Percentiles rank a stretch among this genome's conserved stretches.
Conservation (phyloP, 2,113 vertebrate genomes). For the Manacus vitellinus region DNA sequence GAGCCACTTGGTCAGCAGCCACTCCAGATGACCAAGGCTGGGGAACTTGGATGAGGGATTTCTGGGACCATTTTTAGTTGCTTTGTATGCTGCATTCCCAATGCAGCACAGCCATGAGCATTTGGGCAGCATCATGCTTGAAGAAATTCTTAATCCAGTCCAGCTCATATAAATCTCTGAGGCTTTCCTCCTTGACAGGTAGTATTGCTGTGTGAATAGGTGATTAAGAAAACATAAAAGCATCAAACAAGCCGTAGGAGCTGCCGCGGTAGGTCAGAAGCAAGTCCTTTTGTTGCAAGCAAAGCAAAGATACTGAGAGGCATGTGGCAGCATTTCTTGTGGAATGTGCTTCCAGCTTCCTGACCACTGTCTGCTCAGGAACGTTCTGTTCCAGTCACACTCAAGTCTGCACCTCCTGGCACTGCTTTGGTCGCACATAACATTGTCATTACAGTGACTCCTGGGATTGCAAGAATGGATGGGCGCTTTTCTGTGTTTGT, state of each 20-base stretch:
- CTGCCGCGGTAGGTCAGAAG: not conserved
- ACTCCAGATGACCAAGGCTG: rapidly evolving
- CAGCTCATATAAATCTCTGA: not conserved
- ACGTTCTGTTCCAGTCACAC: not conserved
- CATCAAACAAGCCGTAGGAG: not conserved
- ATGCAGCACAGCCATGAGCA: not conserved
- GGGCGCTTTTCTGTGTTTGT: not conserved
- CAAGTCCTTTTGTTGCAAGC: not conserved
- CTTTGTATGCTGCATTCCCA: not conserved
- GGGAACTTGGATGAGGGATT: not conserved
- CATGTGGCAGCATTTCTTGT: rapidly evolving
- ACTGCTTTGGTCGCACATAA: not conserved
- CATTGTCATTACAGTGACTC: not conserved
- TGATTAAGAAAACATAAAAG: not conserved
- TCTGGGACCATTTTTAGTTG: not conserved
- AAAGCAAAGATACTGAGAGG: not conserved
- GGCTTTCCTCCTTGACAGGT: not conserved
- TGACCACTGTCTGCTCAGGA: not conserved
- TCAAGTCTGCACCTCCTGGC: not conserved
- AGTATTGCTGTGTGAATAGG: not conserved
- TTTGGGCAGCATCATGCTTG: rapidly evolving
- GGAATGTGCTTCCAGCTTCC: not conserved
- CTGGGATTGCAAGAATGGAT: not conserved
- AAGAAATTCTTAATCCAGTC: not conserved
- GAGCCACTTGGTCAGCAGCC: not conserved